Evolutionary conservation across 2,113 vertebrate species (phyloP).

Genomic region (Ailuropoda melanoleuca): DNA sequence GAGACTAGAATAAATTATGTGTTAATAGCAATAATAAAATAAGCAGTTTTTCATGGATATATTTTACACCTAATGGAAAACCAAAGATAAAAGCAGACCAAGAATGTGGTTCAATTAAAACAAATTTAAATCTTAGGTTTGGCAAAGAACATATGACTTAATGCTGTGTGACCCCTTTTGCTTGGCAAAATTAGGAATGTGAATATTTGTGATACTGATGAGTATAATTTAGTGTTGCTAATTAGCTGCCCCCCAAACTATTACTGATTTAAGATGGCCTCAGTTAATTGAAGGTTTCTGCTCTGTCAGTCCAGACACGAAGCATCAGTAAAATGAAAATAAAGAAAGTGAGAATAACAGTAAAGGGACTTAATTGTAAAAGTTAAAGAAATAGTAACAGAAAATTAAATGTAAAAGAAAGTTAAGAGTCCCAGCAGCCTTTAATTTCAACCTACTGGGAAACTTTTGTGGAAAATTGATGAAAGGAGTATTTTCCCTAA

Average conservation of each 20-base stretch:
- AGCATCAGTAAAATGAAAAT: background rate
- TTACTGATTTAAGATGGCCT: conserved; percentile 21
- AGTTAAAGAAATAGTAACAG: background rate
- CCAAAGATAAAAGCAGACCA: background rate
- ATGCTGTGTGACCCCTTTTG: background rate
- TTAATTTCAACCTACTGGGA: background rate
- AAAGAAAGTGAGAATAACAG: background rate
- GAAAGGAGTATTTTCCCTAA: background rate
- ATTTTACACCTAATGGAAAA: background rate
- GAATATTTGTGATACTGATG: background rate
- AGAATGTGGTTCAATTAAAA: conserved; percentile 1
- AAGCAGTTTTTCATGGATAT: background rate
- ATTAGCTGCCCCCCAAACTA: background rate
- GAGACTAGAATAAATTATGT: background rate
- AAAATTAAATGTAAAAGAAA: background rate
- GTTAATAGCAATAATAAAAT: background rate
- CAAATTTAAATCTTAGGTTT: background rate
- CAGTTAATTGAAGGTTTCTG: background rate
- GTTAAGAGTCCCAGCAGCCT: background rate
- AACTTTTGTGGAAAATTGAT: background rate
- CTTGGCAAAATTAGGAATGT: conserved; percentile 8
- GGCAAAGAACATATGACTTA: background rate
- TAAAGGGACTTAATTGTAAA: background rate
- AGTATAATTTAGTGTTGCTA: background rate
- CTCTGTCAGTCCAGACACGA: background rate